Base-by-base conservation (phyloP, 2,113 vertebrate genomes). In the Vidua macroura region DNA sequence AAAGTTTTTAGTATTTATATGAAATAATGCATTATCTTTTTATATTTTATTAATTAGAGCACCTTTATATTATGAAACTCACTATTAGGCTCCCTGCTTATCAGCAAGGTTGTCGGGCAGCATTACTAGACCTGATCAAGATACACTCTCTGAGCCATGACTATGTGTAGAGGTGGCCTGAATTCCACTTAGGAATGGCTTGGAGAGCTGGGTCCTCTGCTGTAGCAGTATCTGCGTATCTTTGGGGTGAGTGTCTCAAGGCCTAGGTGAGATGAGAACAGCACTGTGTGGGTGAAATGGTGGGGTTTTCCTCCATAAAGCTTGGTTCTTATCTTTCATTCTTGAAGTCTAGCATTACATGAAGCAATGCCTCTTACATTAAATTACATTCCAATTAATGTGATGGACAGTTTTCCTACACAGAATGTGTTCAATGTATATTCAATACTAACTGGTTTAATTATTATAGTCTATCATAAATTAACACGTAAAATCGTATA, bases 261-360 rank as follows among this genome's bases (percentile, higher is more conserved):
- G 20, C 13, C 11, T 49, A 13, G 33, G 35, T 35, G 35, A 35
- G 35, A 35, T 35, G 35, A 35, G 35, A 35, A 43, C 48, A 88
- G 23, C 33, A 55, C 19, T 7, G 13, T 56, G 17, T 24, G 44
- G 19, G 11, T 31, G 6, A 43, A 81, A 74, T 48, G 10, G 31
- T 2, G 2, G 21, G 0, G 0, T 3, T 27, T 75, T 64, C 31
- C 49, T 37, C 4, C n/a, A 6, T 6, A 58, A 24, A 15, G 9
- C 10, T 86, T 72, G 13, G 10, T 51, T 88, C 44, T 72, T 5
- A 18, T 43, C 27, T 66, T 16, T 20, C 1, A 1, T 80, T 86
- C 58, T 63, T 46, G 8, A 56, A 79, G 15, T 53, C 21, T 19
- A 63, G 11, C 23, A n/a, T 68, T 76, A 80, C 64, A 76, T 68